These are phyloP conservation scores for Trileptium ribeirensis DNA, from an alignment of 2,888 invertebrate genomes.

Conservation along the genomic window DNA sequence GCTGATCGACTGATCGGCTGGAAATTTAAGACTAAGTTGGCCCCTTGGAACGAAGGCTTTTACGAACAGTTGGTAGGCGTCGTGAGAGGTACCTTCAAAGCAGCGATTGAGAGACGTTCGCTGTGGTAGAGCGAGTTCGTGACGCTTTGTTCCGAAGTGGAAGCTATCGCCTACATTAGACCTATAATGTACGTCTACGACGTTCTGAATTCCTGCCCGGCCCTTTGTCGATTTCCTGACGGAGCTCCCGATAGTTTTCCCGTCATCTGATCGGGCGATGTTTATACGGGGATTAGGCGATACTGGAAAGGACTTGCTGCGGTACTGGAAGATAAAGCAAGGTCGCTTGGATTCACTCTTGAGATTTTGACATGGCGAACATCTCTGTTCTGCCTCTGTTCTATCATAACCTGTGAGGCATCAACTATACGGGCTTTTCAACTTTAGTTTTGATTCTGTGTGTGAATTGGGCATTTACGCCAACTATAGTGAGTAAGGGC, in stretches of 20 bases:
- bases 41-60: slow-evolving; percentile 55
- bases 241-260: too few species aligned
- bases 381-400: not conserved
- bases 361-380: not conserved
- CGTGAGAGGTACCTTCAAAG: slow-evolving; percentile 42
- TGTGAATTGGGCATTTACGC: too few species aligned
- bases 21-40: slow-evolving; percentile 51
- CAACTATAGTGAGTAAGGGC: too few species aligned
- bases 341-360: not conserved
- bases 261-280: too few species aligned
- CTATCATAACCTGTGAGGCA: too few species aligned
- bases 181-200: too few species aligned
- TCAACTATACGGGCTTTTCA: too few species aligned
- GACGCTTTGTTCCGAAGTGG: not conserved
- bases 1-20: slow-evolving; percentile 37
- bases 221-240: not conserved
- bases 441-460: too few species aligned
- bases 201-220: not conserved
- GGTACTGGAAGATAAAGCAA: too few species aligned
- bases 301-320: too few species aligned
- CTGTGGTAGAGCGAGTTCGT: not conserved
- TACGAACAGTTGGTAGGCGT: slow-evolving; percentile 53
- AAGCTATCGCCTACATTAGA: not conserved
- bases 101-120: not conserved
- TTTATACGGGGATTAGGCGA: too few species aligned